Evolutionary conservation across 2,888 invertebrate species (phyloP).

Genomic region (Monochamus alternatus): DNA sequence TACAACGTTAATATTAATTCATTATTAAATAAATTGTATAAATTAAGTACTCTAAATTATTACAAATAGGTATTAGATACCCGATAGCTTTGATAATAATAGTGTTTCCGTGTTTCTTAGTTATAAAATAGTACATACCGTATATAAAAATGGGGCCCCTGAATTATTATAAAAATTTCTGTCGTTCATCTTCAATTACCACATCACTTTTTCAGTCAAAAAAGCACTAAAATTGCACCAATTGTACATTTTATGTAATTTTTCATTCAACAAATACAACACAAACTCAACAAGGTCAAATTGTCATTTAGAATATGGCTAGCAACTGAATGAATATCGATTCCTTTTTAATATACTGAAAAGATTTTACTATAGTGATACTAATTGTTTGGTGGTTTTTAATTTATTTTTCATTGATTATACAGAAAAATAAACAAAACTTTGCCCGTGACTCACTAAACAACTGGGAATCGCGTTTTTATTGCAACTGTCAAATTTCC

Average conservation of each 20-base stretch:
- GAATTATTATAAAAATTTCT: constrained; percentile 64
- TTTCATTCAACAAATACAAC: constrained; percentile 4
- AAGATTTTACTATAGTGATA: neutral
- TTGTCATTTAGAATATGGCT: neutral
- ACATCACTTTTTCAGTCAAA: constrained; percentile 12
- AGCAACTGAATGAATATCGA: neutral
- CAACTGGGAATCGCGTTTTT: constrained; percentile 27
- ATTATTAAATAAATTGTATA: too few species aligned
- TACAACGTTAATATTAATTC: too few species aligned
- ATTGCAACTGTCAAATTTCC: constrained; percentile 11
- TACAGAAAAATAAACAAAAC: constrained; percentile 11
- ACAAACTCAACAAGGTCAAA: constrained; percentile 34
- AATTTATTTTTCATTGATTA: constrained; percentile 16
- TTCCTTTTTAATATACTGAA: neutral
- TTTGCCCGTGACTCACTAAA: constrained; percentile 26
- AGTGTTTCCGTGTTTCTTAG: too few species aligned
- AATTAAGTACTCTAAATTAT: too few species aligned
- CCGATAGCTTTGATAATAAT: too few species aligned
- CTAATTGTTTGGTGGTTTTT: constrained; percentile 16
- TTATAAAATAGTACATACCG: constrained; percentile 65
- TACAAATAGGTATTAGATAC: too few species aligned
- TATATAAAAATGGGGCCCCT: constrained; percentile 64
- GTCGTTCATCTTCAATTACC: constrained; percentile 54
- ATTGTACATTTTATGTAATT: neutral
- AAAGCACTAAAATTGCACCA: neutral